phyloP scores from a whole-genome alignment of 2,113 vertebrate genomes.

The Polypterus bichir region DNA sequence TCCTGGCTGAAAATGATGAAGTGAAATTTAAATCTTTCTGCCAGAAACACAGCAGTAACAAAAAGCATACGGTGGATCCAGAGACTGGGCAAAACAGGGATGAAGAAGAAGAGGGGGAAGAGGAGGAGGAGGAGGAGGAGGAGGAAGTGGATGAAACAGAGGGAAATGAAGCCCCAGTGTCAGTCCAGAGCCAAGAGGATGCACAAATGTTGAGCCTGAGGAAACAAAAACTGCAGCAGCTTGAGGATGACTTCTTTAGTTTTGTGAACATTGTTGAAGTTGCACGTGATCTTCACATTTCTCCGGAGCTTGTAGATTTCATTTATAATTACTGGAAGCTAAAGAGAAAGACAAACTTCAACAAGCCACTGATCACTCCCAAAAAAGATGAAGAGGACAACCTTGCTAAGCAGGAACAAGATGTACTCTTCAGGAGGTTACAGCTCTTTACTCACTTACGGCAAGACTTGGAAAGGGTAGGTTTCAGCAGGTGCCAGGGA shows the following conservation, averaged over 20 bases:
- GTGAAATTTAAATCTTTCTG: conserved; percentile 96
- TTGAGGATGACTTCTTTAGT: conserved; percentile 87
- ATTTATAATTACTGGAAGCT: conserved; percentile 95
- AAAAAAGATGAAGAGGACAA: conserved; percentile 93
- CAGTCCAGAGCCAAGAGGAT: conserved; percentile 59
- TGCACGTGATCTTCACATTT: conserved; percentile 56
- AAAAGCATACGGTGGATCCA: conserved; percentile 13
- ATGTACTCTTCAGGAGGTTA: conserved; percentile 78
- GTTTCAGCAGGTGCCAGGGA: conserved; percentile 17
- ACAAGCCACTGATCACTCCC: conserved; percentile 86
- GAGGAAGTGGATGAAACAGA: conserved; percentile 25
- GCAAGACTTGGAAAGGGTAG: conserved; percentile 94
- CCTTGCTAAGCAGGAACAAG: conserved; percentile 83
- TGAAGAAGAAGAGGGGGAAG: conserved; percentile 30
- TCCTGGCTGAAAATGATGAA: conserved; percentile 81
- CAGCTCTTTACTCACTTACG: conserved; percentile 93
- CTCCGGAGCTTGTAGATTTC: conserved; percentile 67
- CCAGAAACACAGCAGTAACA: conserved; percentile 69
- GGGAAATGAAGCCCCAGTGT: conserved; percentile 29
- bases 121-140: conserved; percentile 30
- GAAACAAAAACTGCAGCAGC: conserved; percentile 82
- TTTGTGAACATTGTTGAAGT: conserved; percentile 72
- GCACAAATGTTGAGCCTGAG: conserved; percentile 68
- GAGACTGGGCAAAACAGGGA: conserved; percentile 18
- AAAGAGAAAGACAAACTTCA: conserved; percentile 86